Evolutionary conservation across 2,888 invertebrate genomes (phyloP).

Genomic region (Buathra laborator): DNA sequence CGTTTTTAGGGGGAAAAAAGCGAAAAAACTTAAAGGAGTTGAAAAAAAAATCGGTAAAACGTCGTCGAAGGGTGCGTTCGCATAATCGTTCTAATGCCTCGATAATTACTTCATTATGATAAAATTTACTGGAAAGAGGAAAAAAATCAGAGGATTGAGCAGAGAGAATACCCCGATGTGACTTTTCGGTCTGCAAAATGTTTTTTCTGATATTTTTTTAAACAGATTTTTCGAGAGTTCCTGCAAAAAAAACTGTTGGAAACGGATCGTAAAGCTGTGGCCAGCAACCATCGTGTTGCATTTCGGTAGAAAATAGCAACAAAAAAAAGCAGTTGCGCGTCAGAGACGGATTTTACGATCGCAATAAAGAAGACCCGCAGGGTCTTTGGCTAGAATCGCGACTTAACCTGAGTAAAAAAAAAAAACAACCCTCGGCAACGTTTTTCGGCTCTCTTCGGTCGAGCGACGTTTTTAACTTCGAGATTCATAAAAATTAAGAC

Average conservation of each 20-base stretch:
- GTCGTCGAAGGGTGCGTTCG: background rate
- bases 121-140: background rate
- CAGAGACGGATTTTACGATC: constrained; percentile 60
- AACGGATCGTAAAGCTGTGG: constrained; percentile 18
- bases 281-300: background rate
- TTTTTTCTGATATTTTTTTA: constrained; percentile 12
- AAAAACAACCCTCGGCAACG: constrained; percentile 49
- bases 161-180: background rate
- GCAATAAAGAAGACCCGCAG: constrained; percentile 65
- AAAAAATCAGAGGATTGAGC: background rate
- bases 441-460: constrained; percentile 33
- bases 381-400: constrained; percentile 45
- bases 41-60: background rate
- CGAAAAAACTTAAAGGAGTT: constrained; percentile 19
- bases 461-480: constrained; percentile 73
- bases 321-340: constrained; percentile 37
- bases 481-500: constrained; percentile 81
- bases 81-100: background rate
- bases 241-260: background rate
- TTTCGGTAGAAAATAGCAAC: constrained; percentile 5
- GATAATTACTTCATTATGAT: constrained; percentile 7
- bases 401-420: constrained; percentile 19
- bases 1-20: constrained; percentile 28
- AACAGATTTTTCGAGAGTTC: background rate
- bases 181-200: constrained; percentile 11